Base-by-base conservation (phyloP, 2,797 vertebrate species). In the Microhierax caerulescens region DNA sequence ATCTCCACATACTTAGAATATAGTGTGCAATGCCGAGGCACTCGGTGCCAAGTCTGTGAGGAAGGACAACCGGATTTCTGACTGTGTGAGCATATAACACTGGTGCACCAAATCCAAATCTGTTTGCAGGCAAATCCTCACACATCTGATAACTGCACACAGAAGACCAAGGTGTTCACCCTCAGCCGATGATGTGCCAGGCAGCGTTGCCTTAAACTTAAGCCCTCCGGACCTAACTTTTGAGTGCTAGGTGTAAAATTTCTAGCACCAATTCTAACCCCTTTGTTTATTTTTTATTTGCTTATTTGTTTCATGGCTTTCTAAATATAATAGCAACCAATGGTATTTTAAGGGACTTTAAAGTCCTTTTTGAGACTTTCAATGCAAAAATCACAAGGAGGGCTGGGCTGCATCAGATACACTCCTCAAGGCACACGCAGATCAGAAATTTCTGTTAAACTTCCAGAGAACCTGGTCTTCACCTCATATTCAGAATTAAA, bases 101-200 rank as follows among this genome's bases (percentile, higher is more conserved):
- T 27, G 50, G 11, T 34, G 41, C 28, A 61, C 75, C 34, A n/a
- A 19, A n/a, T 19, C 24, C 30, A 48, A 17, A 36, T 59, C 34
- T 51, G 3, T 18, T n/a, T 23, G 28, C 43, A 59, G 56, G 48
- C 4, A 75, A 47, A 63, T 50, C 53, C 39, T 86, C 2, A 1
- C 25, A 24, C 16, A 15, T 39, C 37, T 20, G 28, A 23, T 43
- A 64, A 50, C n/a, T 28, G 18, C 0, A 2, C 39, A 32, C 28
- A 22, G 30, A 36, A 86, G 41, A 10, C 9, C 57, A 39, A 9
- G 32, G 14, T 7, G 27, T 43, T 10, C 10, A 1, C 54, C 17
- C 20, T 32, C 30, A 60, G 56, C 56, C 56, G 63, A 16, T 1
- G 23, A 6, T 11, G 5, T 3, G 3, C 19, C 37, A 56, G 0